Evolutionary conservation across 2,797 vertebrate genomes (phyloP).

Genomic region (Enteromius anoplus): DNA sequence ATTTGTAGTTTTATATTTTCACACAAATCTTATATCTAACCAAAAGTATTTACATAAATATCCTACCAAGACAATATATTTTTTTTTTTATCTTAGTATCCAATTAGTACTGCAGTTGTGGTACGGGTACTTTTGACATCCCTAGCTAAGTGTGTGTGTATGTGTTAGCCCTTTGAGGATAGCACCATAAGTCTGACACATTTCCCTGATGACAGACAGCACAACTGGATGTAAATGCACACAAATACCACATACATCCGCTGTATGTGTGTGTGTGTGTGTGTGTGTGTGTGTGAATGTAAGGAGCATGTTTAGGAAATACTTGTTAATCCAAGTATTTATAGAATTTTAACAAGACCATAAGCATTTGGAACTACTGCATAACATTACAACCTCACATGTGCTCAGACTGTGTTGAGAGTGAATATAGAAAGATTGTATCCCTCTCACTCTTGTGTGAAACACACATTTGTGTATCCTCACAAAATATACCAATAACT

Average conservation of each 20-base stretch:
- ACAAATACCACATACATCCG: slow-evolving; percentile 12
- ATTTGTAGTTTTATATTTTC: neutral
- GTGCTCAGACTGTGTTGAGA: neutral
- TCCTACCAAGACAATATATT: neutral
- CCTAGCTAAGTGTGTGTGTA: neutral
- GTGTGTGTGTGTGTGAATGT: too few relatives aligned
- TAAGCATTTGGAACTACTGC: slow-evolving; percentile 15
- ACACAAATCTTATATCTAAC: slow-evolving; percentile 2
- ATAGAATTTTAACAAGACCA: slow-evolving; percentile 14
- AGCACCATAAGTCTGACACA: neutral
- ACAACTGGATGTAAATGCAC: slow-evolving; percentile 30
- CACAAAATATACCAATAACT: neutral
- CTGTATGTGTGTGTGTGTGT: neutral
- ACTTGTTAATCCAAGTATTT: slow-evolving; percentile 39
- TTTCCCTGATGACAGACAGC: slow-evolving; percentile 43
- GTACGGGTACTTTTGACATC: neutral
- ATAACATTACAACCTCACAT: neutral
- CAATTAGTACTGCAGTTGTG: neutral
- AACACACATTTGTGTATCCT: slow-evolving; percentile 2
- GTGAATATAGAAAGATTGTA: neutral
- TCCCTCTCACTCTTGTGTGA: neutral
- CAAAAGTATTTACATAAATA: neutral
- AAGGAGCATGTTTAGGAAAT: slow-evolving; percentile 28
- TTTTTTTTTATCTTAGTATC: neutral
- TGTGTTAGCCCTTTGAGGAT: neutral